phyloP scores from a whole-genome alignment of 2,888 invertebrate species.

The Ctenicera cuprea region DNA sequence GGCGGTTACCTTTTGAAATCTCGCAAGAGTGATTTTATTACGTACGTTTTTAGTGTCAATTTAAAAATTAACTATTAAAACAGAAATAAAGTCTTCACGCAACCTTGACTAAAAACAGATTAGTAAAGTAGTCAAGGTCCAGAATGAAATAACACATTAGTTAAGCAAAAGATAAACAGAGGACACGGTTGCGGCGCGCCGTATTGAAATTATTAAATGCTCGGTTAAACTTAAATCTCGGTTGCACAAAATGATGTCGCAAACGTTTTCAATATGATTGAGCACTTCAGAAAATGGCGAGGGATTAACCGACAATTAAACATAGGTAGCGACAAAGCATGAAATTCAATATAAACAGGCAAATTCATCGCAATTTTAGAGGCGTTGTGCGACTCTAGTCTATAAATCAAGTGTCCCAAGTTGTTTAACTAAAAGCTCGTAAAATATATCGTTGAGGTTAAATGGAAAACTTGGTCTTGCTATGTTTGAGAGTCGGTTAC shows the following conservation, averaged over 20 bases:
- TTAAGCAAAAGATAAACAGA: slow-evolving; percentile 21
- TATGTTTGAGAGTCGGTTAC: slow-evolving; percentile 53
- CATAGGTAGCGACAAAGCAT: slow-evolving; percentile 34
- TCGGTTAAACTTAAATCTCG: slow-evolving; percentile 14
- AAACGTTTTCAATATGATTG: not conserved
- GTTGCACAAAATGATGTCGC: not conserved
- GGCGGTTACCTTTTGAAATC: not conserved
- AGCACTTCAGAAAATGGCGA: slow-evolving; percentile 11
- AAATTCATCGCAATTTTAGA: slow-evolving; percentile 55
- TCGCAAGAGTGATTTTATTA: not conserved
- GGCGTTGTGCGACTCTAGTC: slow-evolving; percentile 52
- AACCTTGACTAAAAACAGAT: slow-evolving; percentile 27
- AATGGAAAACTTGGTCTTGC: slow-evolving; percentile 60
- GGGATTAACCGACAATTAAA: slow-evolving; percentile 36
- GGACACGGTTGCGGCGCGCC: slow-evolving; percentile 9
- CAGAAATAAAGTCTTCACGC: slow-evolving; percentile 1
- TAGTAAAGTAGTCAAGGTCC: slow-evolving; percentile 19
- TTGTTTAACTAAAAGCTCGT: slow-evolving; percentile 67
- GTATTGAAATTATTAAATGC: not conserved
- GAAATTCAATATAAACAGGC: slow-evolving; percentile 40
- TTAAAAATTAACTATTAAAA: not conserved
- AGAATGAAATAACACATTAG: slow-evolving; percentile 11
- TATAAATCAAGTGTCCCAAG: slow-evolving; percentile 64
- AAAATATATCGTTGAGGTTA: slow-evolving; percentile 65
- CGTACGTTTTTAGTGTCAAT: not conserved